These are phyloP conservation scores for Galeruca laticollis DNA, from an alignment of 2,888 invertebrate species.

Conservation along the genomic window DNA sequence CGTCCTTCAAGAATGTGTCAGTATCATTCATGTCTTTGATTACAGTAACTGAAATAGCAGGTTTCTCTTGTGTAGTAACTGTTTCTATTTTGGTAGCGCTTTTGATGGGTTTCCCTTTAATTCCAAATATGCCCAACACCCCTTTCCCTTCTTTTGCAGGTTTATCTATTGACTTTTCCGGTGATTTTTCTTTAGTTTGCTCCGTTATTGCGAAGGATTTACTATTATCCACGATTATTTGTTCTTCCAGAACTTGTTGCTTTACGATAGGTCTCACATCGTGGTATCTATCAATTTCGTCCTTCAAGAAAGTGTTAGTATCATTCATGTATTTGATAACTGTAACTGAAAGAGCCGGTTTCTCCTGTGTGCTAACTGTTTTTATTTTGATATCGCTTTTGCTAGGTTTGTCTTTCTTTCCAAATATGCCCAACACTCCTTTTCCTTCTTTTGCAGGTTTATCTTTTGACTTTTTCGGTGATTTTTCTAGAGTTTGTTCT, in stretches of 20 bases:
- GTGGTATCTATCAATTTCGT: constrained; percentile 37
- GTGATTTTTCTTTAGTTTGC: constrained; percentile 34
- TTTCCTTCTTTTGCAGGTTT: neutral
- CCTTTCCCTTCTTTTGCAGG: constrained; percentile 18
- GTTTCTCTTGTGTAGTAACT: neutral
- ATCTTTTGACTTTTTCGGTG: constrained; percentile 18
- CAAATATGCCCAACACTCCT: too few relatives aligned
- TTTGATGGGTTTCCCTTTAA: constrained; percentile 22
- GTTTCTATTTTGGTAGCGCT: constrained; percentile 14
- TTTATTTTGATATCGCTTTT: too few relatives aligned
- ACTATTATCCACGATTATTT: neutral
- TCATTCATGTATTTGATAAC: constrained; percentile 55
- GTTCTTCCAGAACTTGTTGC: neutral
- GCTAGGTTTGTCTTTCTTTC: too few relatives aligned
- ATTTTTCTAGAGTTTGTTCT: constrained; percentile 33
- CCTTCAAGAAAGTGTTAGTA: constrained; percentile 47
- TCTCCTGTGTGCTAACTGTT: too few relatives aligned
- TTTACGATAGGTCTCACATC: constrained; percentile 29
- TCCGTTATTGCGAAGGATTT: neutral
- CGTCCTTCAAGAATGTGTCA: constrained; percentile 49
- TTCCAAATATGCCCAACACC: constrained; percentile 21
- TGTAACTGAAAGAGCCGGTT: constrained; percentile 46
- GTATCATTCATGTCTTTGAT: constrained; percentile 15
- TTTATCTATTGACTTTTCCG: constrained; percentile 30
- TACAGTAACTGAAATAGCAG: constrained; percentile 4